These are phyloP conservation scores for Prionace glauca DNA, from an alignment of 2,797 vertebrate species.

Conservation along the genomic window DNA sequence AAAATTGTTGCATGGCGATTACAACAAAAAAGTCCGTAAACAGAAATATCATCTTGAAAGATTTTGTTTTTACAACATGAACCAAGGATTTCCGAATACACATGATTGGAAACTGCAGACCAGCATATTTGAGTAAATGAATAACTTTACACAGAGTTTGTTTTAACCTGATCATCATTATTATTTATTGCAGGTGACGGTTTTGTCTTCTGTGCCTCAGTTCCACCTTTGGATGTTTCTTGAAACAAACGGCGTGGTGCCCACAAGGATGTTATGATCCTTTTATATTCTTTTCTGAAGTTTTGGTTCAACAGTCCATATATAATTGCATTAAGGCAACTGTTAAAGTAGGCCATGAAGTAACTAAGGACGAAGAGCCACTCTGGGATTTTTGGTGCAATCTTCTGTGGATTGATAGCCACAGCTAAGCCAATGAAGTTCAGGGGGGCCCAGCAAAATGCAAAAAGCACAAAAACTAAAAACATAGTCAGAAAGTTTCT, in stretches of 20 bases:
- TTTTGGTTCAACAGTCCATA: constrained; percentile 83
- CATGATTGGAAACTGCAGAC: not conserved
- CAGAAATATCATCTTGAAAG: not conserved
- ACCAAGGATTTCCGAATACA: not conserved
- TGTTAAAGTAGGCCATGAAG: constrained; percentile 85
- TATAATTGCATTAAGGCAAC: constrained; percentile 80
- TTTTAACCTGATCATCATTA: constrained; percentile 67
- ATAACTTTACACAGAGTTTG: constrained; percentile 57
- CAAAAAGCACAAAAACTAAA: constrained; percentile 77
- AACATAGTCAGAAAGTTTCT: constrained; percentile 82
- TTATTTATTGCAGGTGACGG: constrained; percentile 73
- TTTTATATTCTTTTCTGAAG: constrained; percentile 76
- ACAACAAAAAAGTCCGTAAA: not conserved
- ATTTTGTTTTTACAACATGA: not conserved
- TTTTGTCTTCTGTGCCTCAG: constrained; percentile 65
- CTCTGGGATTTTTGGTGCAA: constrained; percentile 68
- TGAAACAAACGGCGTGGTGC: constrained; percentile 66
- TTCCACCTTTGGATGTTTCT: constrained; percentile 66
- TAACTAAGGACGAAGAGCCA: constrained; percentile 78
- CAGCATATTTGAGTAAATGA: not conserved
- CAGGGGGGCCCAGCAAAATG: constrained; percentile 77
- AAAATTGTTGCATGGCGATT: not conserved
- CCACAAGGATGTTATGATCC: constrained; percentile 69
- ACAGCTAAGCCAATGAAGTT: constrained; percentile 76
- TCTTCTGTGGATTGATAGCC: constrained; percentile 60